Conservation (phyloP, 2,888 invertebrate species). For the Aradus depressus region DNA sequence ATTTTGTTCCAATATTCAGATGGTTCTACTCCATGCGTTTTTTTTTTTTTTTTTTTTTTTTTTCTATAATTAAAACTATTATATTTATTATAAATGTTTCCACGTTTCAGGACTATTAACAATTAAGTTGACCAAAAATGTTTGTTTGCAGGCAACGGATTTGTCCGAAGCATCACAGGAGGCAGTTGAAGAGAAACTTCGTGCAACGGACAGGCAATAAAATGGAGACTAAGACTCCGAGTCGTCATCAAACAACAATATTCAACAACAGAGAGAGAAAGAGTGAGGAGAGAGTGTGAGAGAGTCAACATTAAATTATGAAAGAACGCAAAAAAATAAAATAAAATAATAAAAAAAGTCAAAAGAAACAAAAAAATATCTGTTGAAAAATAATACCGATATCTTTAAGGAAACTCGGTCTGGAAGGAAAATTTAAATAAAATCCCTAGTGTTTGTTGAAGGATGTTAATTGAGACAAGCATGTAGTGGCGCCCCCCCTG, state of each 20-base stretch:
- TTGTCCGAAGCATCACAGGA: slow-evolving; percentile 87
- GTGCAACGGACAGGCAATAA: slow-evolving; percentile 87
- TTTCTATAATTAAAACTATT: neutral
- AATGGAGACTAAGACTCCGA: slow-evolving; percentile 2
- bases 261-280: slow-evolving; percentile 13
- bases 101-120: too few relatives aligned
- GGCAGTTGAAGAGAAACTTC: slow-evolving; percentile 85
- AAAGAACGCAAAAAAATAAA: slow-evolving; percentile 5
- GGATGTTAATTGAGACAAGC: too few relatives aligned
- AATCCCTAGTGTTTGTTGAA: too few relatives aligned
- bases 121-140: neutral
- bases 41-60: neutral
- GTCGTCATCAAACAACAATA: slow-evolving; percentile 15
- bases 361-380: too few relatives aligned
- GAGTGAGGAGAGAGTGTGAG: slow-evolving; percentile 12
- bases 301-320: neutral
- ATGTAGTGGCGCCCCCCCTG: too few relatives aligned
- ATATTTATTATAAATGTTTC: too few relatives aligned
- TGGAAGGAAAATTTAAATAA: too few relatives aligned
- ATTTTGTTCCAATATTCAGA: too few relatives aligned
- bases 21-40: neutral
- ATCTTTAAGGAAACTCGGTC: too few relatives aligned
- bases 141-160: slow-evolving; percentile 64
- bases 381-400: too few relatives aligned
- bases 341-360: slow-evolving; percentile 4